phyloP scores from a whole-genome alignment of 2,888 invertebrate species.

The Callimorpha dominula region DNA sequence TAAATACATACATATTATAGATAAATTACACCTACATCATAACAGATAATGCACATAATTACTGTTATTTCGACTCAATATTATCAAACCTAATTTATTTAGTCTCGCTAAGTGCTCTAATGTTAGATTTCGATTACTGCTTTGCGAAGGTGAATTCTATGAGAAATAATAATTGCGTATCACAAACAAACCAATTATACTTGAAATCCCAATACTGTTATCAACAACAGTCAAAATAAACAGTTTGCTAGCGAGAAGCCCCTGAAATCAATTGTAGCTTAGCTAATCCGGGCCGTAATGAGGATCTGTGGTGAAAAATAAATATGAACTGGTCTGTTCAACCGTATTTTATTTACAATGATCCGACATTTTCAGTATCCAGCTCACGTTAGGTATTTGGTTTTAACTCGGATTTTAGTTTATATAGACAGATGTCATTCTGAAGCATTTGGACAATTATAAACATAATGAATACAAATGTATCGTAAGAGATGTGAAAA shows the following conservation, averaged over 20 bases:
- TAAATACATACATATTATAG: too few species aligned
- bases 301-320: conserved; percentile 59
- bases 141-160: not conserved
- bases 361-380: conserved; percentile 24
- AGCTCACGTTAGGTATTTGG: conserved; percentile 12
- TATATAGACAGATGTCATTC: too few species aligned
- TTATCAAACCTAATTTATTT: not conserved
- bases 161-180: not conserved
- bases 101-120: not conserved
- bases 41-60: not conserved
- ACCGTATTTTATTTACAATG: conserved; percentile 51
- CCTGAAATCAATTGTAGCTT: conserved; percentile 57
- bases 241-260: conserved; percentile 24
- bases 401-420: conserved; percentile 6
- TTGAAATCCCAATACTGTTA: conserved; percentile 1
- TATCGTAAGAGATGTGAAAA: too few species aligned
- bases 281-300: conserved; percentile 62
- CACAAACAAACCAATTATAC: conserved; percentile 1
- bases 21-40: too few species aligned
- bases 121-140: not conserved
- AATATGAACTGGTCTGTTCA: conserved; percentile 31
- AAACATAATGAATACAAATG: too few species aligned
- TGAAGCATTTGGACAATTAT: too few species aligned
- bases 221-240: conserved; percentile 20
- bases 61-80: not conserved